Evolutionary conservation across 2,113 vertebrate species (phyloP), one percentile per base, ranked within the genome.

Genomic region (Sylvia atricapilla): DNA sequence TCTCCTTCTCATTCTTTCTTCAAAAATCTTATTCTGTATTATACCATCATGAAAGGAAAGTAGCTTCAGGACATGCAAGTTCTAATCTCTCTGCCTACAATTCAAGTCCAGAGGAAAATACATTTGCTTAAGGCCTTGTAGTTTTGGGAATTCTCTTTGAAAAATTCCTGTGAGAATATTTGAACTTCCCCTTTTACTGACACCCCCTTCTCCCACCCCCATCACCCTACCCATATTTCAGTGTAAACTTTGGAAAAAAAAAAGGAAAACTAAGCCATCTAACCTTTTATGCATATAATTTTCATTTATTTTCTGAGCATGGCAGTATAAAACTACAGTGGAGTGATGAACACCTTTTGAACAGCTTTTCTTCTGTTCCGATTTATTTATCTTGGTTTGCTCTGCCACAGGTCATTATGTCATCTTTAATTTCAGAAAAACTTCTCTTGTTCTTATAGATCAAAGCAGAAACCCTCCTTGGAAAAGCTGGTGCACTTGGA

Each of bases 371-470:
- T 76, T 73, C 47, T 59, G 8, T 85, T 92, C 30, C 44, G 39
- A 37, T 72, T 87, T 94, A 78, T 93, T 95, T 92, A 85, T 93
- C 60, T 96, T 85, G 39, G 70, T 93, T 93, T 83, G 9, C 66
- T 91, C 49, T 93, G 70, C 72, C 68, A 93, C 17, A 60, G 81
- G 78, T 67, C 52, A 58, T 84, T 74, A 63, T 95, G 77, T 74
- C 73, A 89, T 60, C 39, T 55, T 59, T 87, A 66, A 78, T 94
- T 95, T 95, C 43, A 70, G 69, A 87, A 95, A 85, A 67, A 82
- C 58, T 30, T 62, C 50, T 87, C 63, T 79, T 59, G 63, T 66
- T 84, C 27, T 56, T 91, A 41, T 62, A 72, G 68, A 93, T 88
- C 81, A 96, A 94, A 94, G 69, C 35, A 88, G 90, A 95, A 53